phyloP scores from a whole-genome alignment of 2,888 invertebrate species.

The Leptopterna dolabrata region DNA sequence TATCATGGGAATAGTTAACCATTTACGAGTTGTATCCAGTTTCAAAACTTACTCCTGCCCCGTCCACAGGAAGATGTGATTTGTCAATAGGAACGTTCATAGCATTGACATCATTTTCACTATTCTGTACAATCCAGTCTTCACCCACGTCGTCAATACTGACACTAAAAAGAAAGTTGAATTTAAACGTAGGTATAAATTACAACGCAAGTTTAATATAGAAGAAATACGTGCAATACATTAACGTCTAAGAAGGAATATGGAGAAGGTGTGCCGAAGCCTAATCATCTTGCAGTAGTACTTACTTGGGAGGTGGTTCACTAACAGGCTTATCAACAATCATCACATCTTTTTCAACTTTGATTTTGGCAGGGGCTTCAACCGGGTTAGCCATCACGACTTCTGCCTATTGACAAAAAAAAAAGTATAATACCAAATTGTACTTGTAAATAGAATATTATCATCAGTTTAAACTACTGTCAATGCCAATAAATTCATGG shows the following conservation, averaged over 20 bases:
- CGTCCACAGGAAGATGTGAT: slow-evolving; percentile 68
- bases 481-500: too few species aligned
- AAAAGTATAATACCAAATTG: too few species aligned
- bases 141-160: slow-evolving; percentile 51
- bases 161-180: neutral
- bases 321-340: neutral
- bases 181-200: too few species aligned
- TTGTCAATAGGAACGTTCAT: slow-evolving; percentile 57
- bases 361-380: neutral
- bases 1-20: too few species aligned
- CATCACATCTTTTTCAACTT: slow-evolving; percentile 34
- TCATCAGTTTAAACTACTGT: too few species aligned
- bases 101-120: slow-evolving; percentile 35
- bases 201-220: too few species aligned
- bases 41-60: neutral
- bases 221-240: too few species aligned
- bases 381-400: neutral
- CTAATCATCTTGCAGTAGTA: neutral
- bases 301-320: neutral
- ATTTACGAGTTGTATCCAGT: too few species aligned
- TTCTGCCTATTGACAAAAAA: neutral
- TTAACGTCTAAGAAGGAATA: too few species aligned
- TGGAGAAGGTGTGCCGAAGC: slow-evolving; percentile 5
- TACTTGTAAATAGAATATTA: too few species aligned
- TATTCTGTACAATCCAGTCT: slow-evolving; percentile 50